Conservation (phyloP, 2,797 vertebrate species). For the Platalea minor region DNA sequence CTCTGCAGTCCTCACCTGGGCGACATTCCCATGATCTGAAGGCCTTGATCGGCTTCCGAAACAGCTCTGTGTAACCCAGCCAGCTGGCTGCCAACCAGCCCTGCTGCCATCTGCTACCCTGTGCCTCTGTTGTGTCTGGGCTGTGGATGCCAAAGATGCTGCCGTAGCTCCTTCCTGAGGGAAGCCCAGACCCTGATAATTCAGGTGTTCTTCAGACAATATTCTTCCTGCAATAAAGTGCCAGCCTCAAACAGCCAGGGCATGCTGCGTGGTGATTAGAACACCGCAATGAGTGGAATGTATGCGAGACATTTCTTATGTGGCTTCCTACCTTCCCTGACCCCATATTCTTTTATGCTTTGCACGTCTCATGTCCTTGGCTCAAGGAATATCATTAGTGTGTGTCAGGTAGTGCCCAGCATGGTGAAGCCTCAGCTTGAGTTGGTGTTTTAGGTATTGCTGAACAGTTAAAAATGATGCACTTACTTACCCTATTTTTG, state of each 20-base stretch:
- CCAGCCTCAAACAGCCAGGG: neutral
- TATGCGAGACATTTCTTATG: neutral
- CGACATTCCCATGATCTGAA: neutral
- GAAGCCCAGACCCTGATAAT: neutral
- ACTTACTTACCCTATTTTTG: neutral
- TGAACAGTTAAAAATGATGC: neutral
- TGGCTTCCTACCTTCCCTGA: neutral
- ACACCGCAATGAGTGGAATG: neutral
- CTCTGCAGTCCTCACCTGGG: conserved; percentile 35
- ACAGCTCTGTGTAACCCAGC: neutral
- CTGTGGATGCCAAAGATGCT: neutral
- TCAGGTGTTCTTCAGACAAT: conserved; percentile 2
- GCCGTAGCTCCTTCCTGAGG: neutral
- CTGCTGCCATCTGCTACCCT: conserved; percentile 48
- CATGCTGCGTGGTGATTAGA: neutral
- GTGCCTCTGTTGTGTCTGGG: neutral
- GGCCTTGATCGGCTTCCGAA: conserved; percentile 37
- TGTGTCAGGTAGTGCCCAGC: neutral
- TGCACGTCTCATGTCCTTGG: neutral
- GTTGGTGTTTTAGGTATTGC: neutral
- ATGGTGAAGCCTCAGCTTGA: neutral
- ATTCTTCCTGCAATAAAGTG: neutral
- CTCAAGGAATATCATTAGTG: neutral
- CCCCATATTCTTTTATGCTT: neutral
- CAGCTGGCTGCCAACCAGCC: conserved; percentile 50